These are phyloP conservation scores for Premnoplex brunnescens DNA, from an alignment of 2,797 vertebrate species.

Conservation along the genomic window DNA sequence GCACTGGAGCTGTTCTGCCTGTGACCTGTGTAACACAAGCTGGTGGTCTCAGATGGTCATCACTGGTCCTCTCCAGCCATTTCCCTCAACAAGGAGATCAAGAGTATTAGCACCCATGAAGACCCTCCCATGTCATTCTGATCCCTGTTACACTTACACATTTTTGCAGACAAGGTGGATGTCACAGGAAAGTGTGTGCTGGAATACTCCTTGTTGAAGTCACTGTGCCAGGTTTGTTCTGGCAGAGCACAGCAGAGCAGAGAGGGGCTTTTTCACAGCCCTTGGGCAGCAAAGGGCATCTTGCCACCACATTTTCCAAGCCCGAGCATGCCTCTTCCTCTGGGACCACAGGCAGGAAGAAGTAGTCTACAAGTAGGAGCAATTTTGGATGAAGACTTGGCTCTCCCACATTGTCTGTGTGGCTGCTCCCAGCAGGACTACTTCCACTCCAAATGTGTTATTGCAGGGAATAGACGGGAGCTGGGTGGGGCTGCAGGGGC, in stretches of 20 bases:
- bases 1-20: neutral
- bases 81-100: neutral
- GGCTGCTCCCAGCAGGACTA: neutral
- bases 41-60: neutral
- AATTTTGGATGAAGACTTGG: neutral
- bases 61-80: neutral
- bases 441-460: neutral
- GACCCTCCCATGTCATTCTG: neutral
- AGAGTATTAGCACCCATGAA: neutral
- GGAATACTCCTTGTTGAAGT: neutral
- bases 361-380: neutral
- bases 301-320: neutral
- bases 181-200: neutral
- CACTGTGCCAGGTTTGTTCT: neutral
- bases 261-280: neutral
- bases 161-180: neutral
- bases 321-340: neutral
- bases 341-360: neutral
- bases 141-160: fast-evolving
- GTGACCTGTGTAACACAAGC: neutral
- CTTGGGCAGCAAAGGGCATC: neutral
- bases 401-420: neutral
- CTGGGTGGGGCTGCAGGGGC: constrained; percentile 17
- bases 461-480: neutral
- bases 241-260: neutral